Evolutionary conservation across 2,888 invertebrate species (phyloP), one percentile per base, ranked within the genome.

Genomic region (Lycophotia porphyrea): DNA sequence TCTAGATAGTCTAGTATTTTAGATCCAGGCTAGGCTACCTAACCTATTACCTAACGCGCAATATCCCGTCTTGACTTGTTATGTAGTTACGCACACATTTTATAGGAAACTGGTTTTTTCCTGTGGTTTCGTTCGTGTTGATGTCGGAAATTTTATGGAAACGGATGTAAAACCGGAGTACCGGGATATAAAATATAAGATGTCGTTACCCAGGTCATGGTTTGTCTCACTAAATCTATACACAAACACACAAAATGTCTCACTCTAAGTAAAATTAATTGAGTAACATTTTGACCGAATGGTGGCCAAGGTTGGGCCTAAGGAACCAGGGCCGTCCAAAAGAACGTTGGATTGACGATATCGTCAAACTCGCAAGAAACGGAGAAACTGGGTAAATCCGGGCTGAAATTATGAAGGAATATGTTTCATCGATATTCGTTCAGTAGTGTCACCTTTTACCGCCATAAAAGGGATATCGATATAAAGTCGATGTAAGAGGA

Each of bases 1-100:
- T 93, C 93, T 94, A 93, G 93, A 92, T 93, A 39, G 39, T 92
- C 92, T 92, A 92, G 92, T 92, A 91, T 89, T 87, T 92, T 91
- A 90, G 92, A 71, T 63, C 64, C 91, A 91, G 90, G 88, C 92
- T 91, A 93, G 93, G 85, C 88, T 88, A 90, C 91, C 90, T 87
- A 91, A 88, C 87, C 89, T 87, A 85, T 87, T 87, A 87, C 85
- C 86, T 88, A 89, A 91, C 80, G 34, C 76, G 84, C 80, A 77
- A 87, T 87, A 88, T 89, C 88, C 90, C 79, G 88, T 81, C 76
- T 76, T 75, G 76, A 71, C 82, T 84, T 67, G 78, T 76, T 80
- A 70, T 78, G 47, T 74, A 34, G 49, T 73, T 78, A 80, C 72
- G 78, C 60, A 70, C 67, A 31, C 73, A 80, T 84, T 86, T 87